phyloP scores from a whole-genome alignment of 2,888 invertebrate genomes.

The Dryobotodes eremita region DNA sequence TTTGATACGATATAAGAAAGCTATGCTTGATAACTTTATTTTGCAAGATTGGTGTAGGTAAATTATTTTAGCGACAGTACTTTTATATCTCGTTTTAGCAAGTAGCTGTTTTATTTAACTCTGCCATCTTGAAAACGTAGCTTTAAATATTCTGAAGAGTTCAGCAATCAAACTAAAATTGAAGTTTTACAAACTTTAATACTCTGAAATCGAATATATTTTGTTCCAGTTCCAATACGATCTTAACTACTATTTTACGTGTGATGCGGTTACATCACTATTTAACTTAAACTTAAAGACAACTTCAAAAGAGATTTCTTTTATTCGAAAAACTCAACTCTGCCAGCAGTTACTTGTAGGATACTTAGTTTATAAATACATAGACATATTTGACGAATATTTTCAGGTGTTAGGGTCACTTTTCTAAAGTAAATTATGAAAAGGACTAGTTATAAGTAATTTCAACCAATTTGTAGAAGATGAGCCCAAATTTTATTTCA shows the following conservation, averaged over 20 bases:
- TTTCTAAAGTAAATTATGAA: slow-evolving; percentile 21
- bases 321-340: slow-evolving; percentile 47
- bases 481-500: neutral
- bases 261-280: slow-evolving; percentile 32
- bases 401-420: slow-evolving; percentile 5
- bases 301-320: slow-evolving; percentile 49
- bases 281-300: slow-evolving; percentile 35
- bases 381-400: slow-evolving; percentile 16
- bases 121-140: neutral
- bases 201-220: slow-evolving; percentile 30
- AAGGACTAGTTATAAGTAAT: slow-evolving; percentile 1
- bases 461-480: neutral
- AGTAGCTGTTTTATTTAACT: neutral
- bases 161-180: slow-evolving; percentile 22
- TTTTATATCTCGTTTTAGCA: neutral
- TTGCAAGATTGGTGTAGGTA: neutral
- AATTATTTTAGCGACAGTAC: neutral
- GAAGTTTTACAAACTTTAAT: slow-evolving; percentile 5
- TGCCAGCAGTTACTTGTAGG: slow-evolving; percentile 33
- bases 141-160: neutral
- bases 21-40: neutral
- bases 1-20: slow-evolving; percentile 25
- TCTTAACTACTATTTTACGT: slow-evolving; percentile 35
- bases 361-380: slow-evolving; percentile 42
- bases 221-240: slow-evolving; percentile 63